Evolutionary conservation across 2,113 vertebrate species (phyloP), one percentile per base, ranked within the genome.

Genomic region (Thamnaconus septentrionalis): DNA sequence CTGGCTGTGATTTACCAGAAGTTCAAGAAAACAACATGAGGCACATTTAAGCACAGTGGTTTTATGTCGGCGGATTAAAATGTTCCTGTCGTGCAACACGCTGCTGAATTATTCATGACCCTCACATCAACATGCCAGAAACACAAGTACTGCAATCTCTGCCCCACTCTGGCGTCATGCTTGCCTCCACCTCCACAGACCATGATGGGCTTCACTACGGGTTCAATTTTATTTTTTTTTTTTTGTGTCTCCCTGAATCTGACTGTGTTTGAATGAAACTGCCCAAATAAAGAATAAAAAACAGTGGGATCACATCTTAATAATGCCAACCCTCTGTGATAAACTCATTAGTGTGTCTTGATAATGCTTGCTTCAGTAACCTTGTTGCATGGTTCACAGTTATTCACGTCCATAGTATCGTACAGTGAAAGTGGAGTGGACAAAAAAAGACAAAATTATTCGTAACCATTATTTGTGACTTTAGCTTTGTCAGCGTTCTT

Each of bases 41-140:
- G 18, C 18, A 31, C 18, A 31, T 31, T 31, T 31, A 31, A 31
- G 18, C 18, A 31, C 18, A 31, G 18, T 2, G 18, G 18, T 31
- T 31, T 31, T 31, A 31, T 31, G 18, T 31, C 18, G 2, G 18
- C 18, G 18, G 18, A 1, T 31, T 1, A 31, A 31, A 31, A 31
- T 31, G 18, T 31, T 31, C 18, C 18, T 31, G 18, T 31, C 18
- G 18, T 31, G 18, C 8, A 50, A 11, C n/a, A 67, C 61, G 45
- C 44, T 49, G 18, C 8, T 58, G 40, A 69, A 81, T 75, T 81
- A 79, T 75, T 77, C 74, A 85, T 82, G 79, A 82, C 79, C 76
- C 56, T 65, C 50, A 46, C 59, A 64, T 63, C 41, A 43, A 56
- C 53, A 63, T 6, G 11, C 44, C 4, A 6, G 10, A 49, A 5